Evolutionary conservation across 2,113 vertebrate species (phyloP).

Genomic region (Nesoenas mayeri): DNA sequence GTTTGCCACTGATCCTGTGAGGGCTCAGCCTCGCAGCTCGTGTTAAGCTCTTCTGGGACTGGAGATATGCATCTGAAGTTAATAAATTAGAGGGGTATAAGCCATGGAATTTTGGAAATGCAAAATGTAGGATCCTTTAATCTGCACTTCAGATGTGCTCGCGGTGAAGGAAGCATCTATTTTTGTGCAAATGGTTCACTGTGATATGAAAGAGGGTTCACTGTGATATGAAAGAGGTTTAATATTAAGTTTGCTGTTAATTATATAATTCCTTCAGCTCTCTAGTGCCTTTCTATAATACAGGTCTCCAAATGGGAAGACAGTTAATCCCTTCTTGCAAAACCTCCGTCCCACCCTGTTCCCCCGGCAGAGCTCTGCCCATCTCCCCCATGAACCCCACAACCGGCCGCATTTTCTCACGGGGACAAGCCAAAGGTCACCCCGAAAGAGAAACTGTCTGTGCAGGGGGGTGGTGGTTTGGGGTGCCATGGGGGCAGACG

Average conservation of each 20-base stretch:
- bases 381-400: too few species aligned
- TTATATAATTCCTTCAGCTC: background rate
- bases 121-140: background rate
- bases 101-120: background rate
- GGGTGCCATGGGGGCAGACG: too few species aligned
- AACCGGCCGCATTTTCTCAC: fast-evolving
- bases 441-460: background rate
- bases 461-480: too few species aligned
- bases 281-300: fast-evolving
- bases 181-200: background rate
- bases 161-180: background rate
- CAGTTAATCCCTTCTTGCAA: background rate
- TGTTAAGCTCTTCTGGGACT: background rate
- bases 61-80: constrained; percentile 9
- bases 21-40: constrained; percentile 32
- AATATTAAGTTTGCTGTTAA: background rate
- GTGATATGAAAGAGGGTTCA: background rate
- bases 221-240: background rate
- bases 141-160: background rate
- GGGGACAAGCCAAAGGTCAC: fast-evolving
- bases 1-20: constrained; percentile 31
- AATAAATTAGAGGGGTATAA: background rate
- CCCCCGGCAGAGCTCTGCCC: background rate
- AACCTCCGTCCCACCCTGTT: fast-evolving
- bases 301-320: background rate